phyloP scores from a whole-genome alignment of 2,113 vertebrate genomes.

The Xiphophorus hellerii region DNA sequence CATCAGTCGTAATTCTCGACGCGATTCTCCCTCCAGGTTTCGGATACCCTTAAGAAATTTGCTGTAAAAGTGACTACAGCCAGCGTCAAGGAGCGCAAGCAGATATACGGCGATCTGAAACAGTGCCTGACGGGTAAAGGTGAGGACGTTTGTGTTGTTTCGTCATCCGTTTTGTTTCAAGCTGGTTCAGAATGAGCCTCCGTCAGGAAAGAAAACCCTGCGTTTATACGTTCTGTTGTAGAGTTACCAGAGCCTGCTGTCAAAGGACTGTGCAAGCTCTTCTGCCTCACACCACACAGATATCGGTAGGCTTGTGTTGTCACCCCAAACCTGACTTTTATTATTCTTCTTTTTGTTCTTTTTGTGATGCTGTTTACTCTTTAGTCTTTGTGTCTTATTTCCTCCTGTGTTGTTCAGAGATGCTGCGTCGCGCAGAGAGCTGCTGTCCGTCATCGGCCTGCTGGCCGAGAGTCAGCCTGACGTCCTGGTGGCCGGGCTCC shows the following conservation, averaged over 20 bases:
- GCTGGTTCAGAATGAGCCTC: not conserved
- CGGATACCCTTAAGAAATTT: slow-evolving; percentile 94
- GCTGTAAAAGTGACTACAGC: slow-evolving; percentile 93
- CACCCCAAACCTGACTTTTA: not conserved
- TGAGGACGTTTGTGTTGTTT: slow-evolving; percentile 54
- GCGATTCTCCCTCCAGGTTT: slow-evolving; percentile 77
- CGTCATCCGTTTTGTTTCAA: accelerated
- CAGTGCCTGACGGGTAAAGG: slow-evolving; percentile 90
- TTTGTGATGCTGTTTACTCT: not conserved
- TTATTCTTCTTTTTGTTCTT: not conserved
- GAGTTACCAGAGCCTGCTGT: slow-evolving; percentile 89
- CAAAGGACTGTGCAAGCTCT: slow-evolving; percentile 95
- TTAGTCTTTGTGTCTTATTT: not conserved
- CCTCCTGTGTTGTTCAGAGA: slow-evolving; percentile 78
- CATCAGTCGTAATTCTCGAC: not conserved
- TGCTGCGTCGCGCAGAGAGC: slow-evolving; percentile 89
- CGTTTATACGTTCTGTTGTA: slow-evolving; percentile 33
- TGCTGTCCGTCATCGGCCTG: slow-evolving; percentile 88
- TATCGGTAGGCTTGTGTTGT: slow-evolving; percentile 83
- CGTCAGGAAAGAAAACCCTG: not conserved
- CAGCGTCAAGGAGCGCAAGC: slow-evolving; percentile 92
- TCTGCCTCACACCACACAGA: slow-evolving; percentile 95
- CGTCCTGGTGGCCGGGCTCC: slow-evolving; percentile 86
- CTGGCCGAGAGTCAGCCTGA: slow-evolving; percentile 90
- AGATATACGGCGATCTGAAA: slow-evolving; percentile 89